phyloP scores from a whole-genome alignment of 2,888 invertebrate genomes.

The Nephrotoma guestfalica region DNA sequence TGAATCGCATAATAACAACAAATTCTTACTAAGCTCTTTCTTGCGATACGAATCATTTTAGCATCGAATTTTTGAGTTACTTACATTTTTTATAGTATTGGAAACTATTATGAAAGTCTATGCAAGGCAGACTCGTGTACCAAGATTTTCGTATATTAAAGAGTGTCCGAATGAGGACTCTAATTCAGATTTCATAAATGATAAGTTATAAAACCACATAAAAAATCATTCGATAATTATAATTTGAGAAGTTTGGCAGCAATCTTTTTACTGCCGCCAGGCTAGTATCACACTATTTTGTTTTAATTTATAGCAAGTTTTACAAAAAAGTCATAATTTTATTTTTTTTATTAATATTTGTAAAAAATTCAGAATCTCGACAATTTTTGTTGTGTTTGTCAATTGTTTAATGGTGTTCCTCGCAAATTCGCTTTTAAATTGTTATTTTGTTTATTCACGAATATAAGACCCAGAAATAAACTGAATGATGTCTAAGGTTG shows the following conservation, averaged over 20 bases:
- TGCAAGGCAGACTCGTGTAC: too few relatives aligned
- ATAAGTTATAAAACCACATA: neutral
- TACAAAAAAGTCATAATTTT: neutral
- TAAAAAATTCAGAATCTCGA: neutral
- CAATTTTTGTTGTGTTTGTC: too few relatives aligned
- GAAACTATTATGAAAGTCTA: too few relatives aligned
- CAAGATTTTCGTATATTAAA: too few relatives aligned
- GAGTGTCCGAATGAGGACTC: too few relatives aligned
- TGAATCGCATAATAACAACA: too few relatives aligned
- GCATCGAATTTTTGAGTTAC: too few relatives aligned
- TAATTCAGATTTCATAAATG: neutral
- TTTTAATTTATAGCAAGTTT: neutral
- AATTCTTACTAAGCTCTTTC: too few relatives aligned
- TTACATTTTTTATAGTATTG: too few relatives aligned
- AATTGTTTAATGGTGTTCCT: neutral
- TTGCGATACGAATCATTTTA: too few relatives aligned
- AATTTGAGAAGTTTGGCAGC: neutral
- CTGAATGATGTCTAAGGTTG: neutral
- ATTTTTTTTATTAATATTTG: neutral
- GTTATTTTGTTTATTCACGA: neutral
- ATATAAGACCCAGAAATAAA: neutral
- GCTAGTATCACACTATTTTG: neutral
- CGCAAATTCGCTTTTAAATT: neutral
- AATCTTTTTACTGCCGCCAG: neutral
- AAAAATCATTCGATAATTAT: neutral